These are phyloP conservation scores for Tenodera sinensis DNA, from an alignment of 2,888 invertebrate genomes.

Conservation along the genomic window DNA sequence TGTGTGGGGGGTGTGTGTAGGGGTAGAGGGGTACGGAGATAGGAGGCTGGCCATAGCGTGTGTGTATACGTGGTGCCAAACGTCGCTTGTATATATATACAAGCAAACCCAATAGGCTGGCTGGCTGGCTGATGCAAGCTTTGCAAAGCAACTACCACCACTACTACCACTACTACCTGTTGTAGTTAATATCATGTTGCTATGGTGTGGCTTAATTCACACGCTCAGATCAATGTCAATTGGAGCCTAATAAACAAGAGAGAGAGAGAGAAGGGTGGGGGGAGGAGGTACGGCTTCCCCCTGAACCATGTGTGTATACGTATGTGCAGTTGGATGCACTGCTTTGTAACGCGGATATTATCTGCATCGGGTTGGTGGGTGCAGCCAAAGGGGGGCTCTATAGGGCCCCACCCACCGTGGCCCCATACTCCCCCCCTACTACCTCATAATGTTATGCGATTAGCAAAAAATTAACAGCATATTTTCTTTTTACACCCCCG, in stretches of 20 bases:
- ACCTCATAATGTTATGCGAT: neutral
- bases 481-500: neutral
- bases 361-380: constrained; percentile 15
- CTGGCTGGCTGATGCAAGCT: neutral
- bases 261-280: neutral
- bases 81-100: neutral
- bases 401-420: constrained; percentile 7
- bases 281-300: neutral
- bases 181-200: constrained; percentile 26
- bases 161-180: constrained; percentile 18
- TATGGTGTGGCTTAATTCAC: constrained; percentile 29
- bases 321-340: constrained; percentile 1
- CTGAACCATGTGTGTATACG: neutral
- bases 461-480: neutral
- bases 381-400: constrained; percentile 1
- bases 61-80: constrained; percentile 10
- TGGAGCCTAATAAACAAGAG: constrained; percentile 32
- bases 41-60: neutral
- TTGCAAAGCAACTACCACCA: neutral
- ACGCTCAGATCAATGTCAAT: constrained; percentile 33
- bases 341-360: constrained; percentile 13
- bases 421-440: neutral
- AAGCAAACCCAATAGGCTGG: constrained; percentile 24
- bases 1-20: neutral
- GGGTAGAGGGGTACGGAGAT: neutral